Evolutionary conservation across 2,888 invertebrate genomes (phyloP).

Genomic region (Conomelus anceps): DNA sequence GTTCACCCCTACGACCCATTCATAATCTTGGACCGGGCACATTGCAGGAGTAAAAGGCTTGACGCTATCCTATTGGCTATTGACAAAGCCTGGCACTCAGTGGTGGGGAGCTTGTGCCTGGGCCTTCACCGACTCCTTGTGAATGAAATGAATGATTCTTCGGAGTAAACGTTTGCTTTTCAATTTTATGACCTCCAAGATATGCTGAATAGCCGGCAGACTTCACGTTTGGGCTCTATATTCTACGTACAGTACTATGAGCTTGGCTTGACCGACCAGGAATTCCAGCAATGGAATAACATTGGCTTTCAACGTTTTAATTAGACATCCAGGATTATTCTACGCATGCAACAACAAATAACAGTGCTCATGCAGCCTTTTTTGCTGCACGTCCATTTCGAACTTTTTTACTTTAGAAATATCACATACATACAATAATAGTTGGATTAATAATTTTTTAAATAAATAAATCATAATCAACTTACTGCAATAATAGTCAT

Average conservation of each 20-base stretch:
- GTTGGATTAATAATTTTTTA: no score
- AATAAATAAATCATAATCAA: no score
- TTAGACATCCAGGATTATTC: neutral
- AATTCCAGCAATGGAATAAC: neutral
- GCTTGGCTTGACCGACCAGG: neutral
- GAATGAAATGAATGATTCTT: slow-evolving; percentile 22
- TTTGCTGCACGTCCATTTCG: no score
- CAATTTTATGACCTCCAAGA: neutral
- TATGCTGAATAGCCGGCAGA: neutral
- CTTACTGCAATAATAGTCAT: no score
- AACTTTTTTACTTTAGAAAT: no score
- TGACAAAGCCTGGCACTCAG: slow-evolving; percentile 23
- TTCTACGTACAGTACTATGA: neutral
- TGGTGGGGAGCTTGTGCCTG: slow-evolving; percentile 25
- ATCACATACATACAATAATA: no score
- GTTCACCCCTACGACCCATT: slow-evolving; percentile 28
- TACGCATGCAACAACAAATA: neutral
- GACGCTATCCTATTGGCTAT: slow-evolving; percentile 25
- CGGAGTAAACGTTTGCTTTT: neutral
- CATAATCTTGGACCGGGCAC: slow-evolving; percentile 29
- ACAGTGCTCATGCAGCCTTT: no score
- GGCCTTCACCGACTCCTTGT: slow-evolving; percentile 28
- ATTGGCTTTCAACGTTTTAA: neutral
- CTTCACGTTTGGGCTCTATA: neutral
- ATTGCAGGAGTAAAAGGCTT: slow-evolving; percentile 29